Evolutionary conservation across 2,797 vertebrate species (phyloP).

Genomic region (Chaetophractus vellerosus): DNA sequence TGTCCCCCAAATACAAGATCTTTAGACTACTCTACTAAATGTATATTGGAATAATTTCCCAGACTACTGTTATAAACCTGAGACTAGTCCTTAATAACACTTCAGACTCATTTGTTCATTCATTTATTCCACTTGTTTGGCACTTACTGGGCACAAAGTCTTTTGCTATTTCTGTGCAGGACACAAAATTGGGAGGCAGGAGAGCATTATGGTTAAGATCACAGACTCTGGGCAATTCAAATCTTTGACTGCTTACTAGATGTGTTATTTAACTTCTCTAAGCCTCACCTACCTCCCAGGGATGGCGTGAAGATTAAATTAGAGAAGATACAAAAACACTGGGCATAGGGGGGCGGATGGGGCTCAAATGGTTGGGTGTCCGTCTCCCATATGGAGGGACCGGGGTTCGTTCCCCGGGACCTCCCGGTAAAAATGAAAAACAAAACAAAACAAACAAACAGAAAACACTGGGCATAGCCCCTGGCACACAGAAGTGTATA

Average conservation of each 20-base stretch:
- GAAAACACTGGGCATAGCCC: background rate
- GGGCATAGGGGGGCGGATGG: no score
- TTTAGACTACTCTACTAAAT: constrained; percentile 46
- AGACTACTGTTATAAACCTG: background rate
- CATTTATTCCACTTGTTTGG: background rate
- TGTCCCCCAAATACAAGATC: constrained; percentile 29
- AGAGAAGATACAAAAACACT: background rate
- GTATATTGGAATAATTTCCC: background rate
- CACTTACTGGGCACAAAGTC: fast-evolving
- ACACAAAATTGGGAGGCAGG: background rate
- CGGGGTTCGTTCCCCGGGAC: no score
- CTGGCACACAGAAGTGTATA: background rate
- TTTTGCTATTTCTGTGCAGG: background rate
- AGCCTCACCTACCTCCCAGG: background rate
- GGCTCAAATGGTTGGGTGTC: no score
- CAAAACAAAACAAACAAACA: no score
- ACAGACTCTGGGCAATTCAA: background rate
- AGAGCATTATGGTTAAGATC: background rate
- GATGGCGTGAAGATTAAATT: background rate
- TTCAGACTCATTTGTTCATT: background rate
- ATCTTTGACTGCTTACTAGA: background rate
- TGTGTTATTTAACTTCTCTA: background rate
- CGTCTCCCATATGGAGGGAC: no score
- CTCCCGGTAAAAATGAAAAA: no score
- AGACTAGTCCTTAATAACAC: background rate